Conservation (phyloP, 2,888 invertebrate genomes). For the Cerastoderma edule region DNA sequence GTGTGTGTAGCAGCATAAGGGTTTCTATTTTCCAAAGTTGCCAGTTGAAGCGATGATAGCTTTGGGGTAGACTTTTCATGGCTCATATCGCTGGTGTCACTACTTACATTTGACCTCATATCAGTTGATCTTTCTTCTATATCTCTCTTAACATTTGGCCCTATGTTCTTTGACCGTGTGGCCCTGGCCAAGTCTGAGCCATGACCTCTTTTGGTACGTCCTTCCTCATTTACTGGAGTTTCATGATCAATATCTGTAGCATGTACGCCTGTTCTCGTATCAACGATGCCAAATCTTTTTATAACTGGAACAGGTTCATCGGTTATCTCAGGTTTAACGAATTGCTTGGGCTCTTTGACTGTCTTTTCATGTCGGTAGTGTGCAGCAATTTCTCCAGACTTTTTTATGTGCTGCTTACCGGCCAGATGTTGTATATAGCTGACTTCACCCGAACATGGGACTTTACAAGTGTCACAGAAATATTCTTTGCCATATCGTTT, state of each 20-base stretch:
- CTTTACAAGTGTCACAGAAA: slow-evolving; percentile 69
- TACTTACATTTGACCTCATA: background rate
- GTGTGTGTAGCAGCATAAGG: slow-evolving; percentile 43
- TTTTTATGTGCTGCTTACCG: slow-evolving; percentile 70
- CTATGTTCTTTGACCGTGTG: slow-evolving; percentile 39
- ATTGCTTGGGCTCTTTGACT: background rate
- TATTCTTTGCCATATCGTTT: slow-evolving; percentile 25
- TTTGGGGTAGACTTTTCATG: background rate
- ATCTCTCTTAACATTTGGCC: slow-evolving; percentile 4
- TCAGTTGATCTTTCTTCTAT: background rate
- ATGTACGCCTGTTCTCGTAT: background rate
- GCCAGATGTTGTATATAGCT: slow-evolving; percentile 70
- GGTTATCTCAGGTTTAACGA: slow-evolving; percentile 19
- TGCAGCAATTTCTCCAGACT: slow-evolving; percentile 17
- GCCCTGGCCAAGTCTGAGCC: slow-evolving; percentile 55
- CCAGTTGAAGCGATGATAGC: too few relatives aligned
- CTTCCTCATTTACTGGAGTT: background rate
- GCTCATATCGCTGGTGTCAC: too few relatives aligned
- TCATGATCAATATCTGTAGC: too few relatives aligned
- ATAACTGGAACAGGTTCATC: slow-evolving; percentile 23
- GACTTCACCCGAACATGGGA: slow-evolving; percentile 68
- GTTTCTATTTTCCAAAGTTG: slow-evolving; percentile 24
- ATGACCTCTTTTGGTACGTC: slow-evolving; percentile 24
- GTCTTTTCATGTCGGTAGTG: background rate
- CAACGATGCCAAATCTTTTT: slow-evolving; percentile 22